These are phyloP conservation scores for Girardia tigrina DNA, from an alignment of 2,888 invertebrate genomes.

Conservation along the genomic window DNA sequence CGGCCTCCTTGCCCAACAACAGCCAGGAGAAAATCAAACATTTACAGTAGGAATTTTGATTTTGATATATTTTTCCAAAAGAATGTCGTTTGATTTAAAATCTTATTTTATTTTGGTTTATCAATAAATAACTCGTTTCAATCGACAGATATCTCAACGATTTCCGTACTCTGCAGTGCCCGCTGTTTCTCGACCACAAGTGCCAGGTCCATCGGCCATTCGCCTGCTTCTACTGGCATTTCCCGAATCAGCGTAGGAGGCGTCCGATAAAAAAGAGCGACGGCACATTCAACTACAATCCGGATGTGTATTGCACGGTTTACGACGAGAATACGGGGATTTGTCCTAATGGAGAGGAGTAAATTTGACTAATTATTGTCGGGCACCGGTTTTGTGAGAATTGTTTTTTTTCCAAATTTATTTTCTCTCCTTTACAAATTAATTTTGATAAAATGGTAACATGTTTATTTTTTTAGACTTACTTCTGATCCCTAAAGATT, in stretches of 20 bases:
- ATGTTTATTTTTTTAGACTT: too few species aligned
- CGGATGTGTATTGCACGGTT: conserved; percentile 96
- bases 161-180: conserved; percentile 97
- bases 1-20: neutral
- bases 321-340: conserved; percentile 97
- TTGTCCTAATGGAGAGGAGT: conserved; percentile 98
- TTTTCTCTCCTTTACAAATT: too few species aligned
- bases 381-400: too few species aligned
- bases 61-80: neutral
- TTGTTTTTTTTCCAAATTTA: too few species aligned
- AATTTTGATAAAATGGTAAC: too few species aligned
- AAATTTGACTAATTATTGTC: too few species aligned
- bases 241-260: conserved; percentile 84
- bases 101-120: too few species aligned
- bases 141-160: conserved; percentile 89
- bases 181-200: conserved; percentile 96
- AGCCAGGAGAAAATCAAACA: conserved; percentile 19
- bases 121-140: neutral
- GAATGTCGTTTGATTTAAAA: neutral
- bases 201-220: conserved; percentile 98
- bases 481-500: too few species aligned
- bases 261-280: conserved; percentile 83
- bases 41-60: neutral
- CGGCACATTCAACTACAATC: conserved; percentile 95
- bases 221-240: conserved; percentile 99